Evolutionary conservation across 2,113 vertebrate genomes (phyloP), one percentile per base, ranked within the genome.

Genomic region (Oreochromis tanganicae): DNA sequence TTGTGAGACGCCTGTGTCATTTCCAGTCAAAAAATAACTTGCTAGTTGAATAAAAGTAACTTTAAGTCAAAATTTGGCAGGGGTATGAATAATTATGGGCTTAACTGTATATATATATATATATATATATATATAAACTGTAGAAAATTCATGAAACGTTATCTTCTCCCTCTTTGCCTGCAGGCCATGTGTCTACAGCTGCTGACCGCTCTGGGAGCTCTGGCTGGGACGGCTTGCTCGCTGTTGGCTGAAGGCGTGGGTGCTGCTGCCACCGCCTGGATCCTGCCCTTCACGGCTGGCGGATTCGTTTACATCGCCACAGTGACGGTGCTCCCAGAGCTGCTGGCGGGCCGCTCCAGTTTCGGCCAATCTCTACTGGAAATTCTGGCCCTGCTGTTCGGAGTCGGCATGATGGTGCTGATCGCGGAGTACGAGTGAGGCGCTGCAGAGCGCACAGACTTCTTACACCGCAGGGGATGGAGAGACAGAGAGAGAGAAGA

Each of bases 101-200:
- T 21, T 21, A 21, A 21, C 21, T 21, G 21, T 21, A 2, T 21
- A 2, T 21, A 2, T 21, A 24, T 24, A 3, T 24, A 24, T 3
- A 24, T 24, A 24, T 24, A 24, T 24, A 24, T 24, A 24, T 3
- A 24, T 24, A 24, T 24, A 24, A 27, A 27, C n/a, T 4, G 43
- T 16, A 43, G 36, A 46, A 71, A 73, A 27, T 46, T 0, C 24
- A 0, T 43, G 8, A 24, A 48, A 9, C 5, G 4, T 75, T 11
- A 2, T 13, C 46, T 29, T 59, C 71, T 27, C 66, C 48, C 10
- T 57, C 27, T 56, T 52, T 50, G 27, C 61, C 87, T 14, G 43
- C 92, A 99, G 98, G 98, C 98, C 4, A 98, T 99, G 97, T 96
- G 96, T 95, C 97, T 99, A 1, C 98, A 99, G 95, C 97, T 99